A percentile compares a stretch with the other conserved stretches of the same genome.
phyloP scores from a whole-genome alignment of 2,888 invertebrate genomes.

The Mylabris sibirica region DNA sequence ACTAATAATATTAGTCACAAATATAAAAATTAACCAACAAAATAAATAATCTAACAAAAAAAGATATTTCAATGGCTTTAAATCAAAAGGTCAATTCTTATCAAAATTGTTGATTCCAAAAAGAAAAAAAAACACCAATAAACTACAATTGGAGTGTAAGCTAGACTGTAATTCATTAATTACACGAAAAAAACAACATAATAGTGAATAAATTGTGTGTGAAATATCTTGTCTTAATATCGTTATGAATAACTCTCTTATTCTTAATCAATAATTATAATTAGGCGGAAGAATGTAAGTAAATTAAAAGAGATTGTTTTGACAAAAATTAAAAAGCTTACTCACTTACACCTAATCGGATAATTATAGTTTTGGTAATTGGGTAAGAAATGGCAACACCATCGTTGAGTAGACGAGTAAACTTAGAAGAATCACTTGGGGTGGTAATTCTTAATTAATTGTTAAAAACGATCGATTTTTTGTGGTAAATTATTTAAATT shows the following conservation, averaged over 20 bases:
- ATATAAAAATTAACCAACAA: too few relatives aligned
- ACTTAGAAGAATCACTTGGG: not conserved
- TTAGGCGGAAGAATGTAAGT: too few relatives aligned
- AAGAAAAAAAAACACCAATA: not conserved
- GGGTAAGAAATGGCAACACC: not conserved
- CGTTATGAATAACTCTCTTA: too few relatives aligned
- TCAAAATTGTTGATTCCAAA: conserved; percentile 13
- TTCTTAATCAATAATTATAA: not conserved
- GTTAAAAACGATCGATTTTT: not conserved
- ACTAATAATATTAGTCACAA: too few relatives aligned
- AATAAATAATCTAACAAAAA: not conserved
- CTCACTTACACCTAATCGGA: too few relatives aligned
- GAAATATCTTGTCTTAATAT: too few relatives aligned
- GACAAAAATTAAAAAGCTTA: too few relatives aligned
- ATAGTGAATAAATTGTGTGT: too few relatives aligned
- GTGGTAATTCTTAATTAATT: not conserved
- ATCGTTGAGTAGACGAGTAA: too few relatives aligned
- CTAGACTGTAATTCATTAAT: not conserved
- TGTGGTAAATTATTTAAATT: not conserved
- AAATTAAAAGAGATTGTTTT: too few relatives aligned
- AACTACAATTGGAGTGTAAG: not conserved
- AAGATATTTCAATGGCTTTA: conserved; percentile 1
- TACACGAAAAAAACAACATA: not conserved
- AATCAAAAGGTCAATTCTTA: conserved; percentile 24
- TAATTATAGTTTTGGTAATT: not conserved